phyloP scores from a whole-genome alignment of 2,113 vertebrate species.

The Fregata magnificens region DNA sequence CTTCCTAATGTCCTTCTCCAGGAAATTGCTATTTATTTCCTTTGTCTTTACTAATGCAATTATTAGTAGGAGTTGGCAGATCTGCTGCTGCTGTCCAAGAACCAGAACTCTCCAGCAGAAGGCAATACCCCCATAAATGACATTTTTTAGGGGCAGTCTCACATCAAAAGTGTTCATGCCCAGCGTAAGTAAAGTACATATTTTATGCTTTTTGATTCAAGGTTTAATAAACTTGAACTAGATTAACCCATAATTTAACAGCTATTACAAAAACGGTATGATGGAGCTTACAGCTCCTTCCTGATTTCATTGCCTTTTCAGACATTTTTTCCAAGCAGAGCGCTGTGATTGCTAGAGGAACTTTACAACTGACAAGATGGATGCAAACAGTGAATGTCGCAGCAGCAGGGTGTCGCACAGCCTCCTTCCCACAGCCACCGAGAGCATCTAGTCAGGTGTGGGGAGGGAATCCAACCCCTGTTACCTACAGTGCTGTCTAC shows the following conservation, averaged over 20 bases:
- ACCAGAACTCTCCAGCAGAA: neutral
- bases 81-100: neutral
- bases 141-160: neutral
- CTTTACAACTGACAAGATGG: neutral
- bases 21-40: neutral
- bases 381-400: neutral
- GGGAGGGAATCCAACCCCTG: neutral
- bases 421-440: neutral
- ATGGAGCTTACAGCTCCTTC: neutral
- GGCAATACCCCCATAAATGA: neutral
- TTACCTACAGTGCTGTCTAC: accelerated
- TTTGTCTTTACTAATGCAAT: neutral
- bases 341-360: neutral
- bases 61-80: neutral
- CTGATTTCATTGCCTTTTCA: neutral
- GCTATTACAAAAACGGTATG: neutral
- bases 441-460: neutral
- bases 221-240: neutral
- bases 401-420: neutral
- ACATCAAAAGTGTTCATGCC: too few species aligned
- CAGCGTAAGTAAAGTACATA: too few species aligned
- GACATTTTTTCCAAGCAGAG: neutral
- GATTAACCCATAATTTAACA: neutral
- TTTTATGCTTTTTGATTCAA: neutral
- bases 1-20: neutral